Evolutionary conservation across 2,113 vertebrate species (phyloP), one percentile per base, ranked within the genome.

Genomic region (Poeciliopsis retropinna): DNA sequence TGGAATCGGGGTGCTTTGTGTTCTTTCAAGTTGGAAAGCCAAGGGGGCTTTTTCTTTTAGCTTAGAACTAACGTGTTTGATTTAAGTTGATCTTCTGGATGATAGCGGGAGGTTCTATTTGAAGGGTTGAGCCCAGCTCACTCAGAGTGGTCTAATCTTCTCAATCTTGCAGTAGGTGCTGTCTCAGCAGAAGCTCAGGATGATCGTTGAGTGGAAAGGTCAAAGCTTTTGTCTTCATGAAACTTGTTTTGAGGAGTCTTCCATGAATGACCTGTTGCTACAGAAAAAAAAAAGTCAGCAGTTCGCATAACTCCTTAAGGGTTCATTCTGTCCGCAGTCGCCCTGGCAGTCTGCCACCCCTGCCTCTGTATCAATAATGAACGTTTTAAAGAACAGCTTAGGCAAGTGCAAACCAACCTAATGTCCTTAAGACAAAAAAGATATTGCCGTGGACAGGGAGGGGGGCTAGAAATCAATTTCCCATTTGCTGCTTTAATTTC

Each of bases 401-500:
- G 92, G 91, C 88, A 89, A 90, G 92, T 93, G 91, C 90, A 92
- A 92, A 92, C 89, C 91, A 83, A 84, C 88, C 93, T 95, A 93
- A 94, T 94, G 94, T 94, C 93, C 93, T 94, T 94, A 93, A 95
- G 92, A 95, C 95, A 95, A 95, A 95, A 93, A 92, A 95, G 94
- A 94, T 94, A 95, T 94, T 94, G 94, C 92, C 88, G 88, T 80
- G 85, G 94, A 94, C 92, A 88, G 89, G 88, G 85, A 82, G 89
- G 90, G 85, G 85, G 89, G 90, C 86, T 90, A 93, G 94, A 95
- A 95, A 95, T 95, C 94, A 94, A 95, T 95, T 95, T 94, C 94
- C 94, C 94, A 95, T 95, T 95, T 95, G 91, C 94, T 70, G 91
- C 91, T 95, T 95, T 95, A 95, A 95, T 95, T 95, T 94, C 92